Evolutionary conservation across 2,797 vertebrate species (phyloP).

Genomic region (Lagocephalus sceleratus): DNA sequence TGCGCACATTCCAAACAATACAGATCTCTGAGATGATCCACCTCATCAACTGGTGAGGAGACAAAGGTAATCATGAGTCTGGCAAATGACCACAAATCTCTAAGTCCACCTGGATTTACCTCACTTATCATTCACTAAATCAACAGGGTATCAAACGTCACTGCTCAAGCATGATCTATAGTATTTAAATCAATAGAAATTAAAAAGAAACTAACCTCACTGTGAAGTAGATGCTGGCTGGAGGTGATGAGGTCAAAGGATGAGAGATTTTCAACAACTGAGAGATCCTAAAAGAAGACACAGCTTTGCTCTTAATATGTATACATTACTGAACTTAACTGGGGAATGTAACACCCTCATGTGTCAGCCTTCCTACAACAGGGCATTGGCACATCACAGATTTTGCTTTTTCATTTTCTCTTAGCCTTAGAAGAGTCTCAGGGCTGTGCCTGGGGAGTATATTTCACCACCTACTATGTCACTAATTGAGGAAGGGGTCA

Average conservation of each 20-base stretch:
- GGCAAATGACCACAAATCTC: slow-evolving; percentile 8
- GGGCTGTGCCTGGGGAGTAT: too few relatives aligned
- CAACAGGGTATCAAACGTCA: background rate
- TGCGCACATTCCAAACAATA: slow-evolving; percentile 80
- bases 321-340: too few relatives aligned
- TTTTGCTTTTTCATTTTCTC: too few relatives aligned
- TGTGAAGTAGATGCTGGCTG: slow-evolving; percentile 85
- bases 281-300: slow-evolving; percentile 73
- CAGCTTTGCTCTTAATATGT: background rate
- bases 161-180: slow-evolving; percentile 7
- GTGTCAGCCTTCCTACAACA: too few relatives aligned
- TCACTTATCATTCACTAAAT: background rate
- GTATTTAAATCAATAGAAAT: background rate
- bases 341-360: too few relatives aligned
- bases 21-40: slow-evolving; percentile 91
- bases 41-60: slow-evolving; percentile 81
- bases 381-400: too few relatives aligned
- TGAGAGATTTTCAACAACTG: slow-evolving; percentile 81
- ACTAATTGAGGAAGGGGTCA: too few relatives aligned
- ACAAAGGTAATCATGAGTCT: slow-evolving; percentile 6
- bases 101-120: too few relatives aligned
- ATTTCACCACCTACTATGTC: too few relatives aligned
- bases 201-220: slow-evolving; percentile 81
- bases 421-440: too few relatives aligned
- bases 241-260: slow-evolving; percentile 83